Conservation (phyloP, 1,140 invertebrate genomes). For the Akabosia matsudoensis region DNA sequence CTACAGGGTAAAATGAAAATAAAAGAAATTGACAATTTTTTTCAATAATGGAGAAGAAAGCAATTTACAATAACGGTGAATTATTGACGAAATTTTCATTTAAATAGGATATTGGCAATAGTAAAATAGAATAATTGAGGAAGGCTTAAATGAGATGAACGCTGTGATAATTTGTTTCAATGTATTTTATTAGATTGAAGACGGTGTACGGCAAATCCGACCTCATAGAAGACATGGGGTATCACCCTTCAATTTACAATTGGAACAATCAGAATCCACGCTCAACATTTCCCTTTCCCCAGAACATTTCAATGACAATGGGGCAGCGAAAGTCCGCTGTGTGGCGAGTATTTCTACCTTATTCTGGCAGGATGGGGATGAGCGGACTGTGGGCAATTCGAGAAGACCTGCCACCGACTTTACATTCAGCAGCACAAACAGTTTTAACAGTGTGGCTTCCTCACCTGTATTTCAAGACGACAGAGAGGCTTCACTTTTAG, state of each 20-base stretch:
- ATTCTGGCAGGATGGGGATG: conserved; percentile 44
- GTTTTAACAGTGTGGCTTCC: background rate
- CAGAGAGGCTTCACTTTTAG: conserved; percentile 28
- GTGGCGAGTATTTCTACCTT: conserved; percentile 39
- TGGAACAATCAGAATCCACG: background rate
- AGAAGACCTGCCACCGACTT: conserved; percentile 26
- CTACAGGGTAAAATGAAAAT: too few relatives aligned
- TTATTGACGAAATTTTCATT: too few relatives aligned
- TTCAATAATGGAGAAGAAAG: too few relatives aligned
- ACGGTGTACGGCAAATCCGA: background rate
- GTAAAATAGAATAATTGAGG: too few relatives aligned
- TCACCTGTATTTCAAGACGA: conserved; percentile 26
- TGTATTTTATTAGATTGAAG: background rate
- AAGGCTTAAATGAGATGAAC: too few relatives aligned
- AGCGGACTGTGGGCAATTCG: conserved; percentile 34
- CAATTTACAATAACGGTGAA: too few relatives aligned
- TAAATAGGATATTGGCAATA: too few relatives aligned
- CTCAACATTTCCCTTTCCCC: conserved; percentile 32
- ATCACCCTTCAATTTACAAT: background rate
- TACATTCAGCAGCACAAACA: conserved; percentile 5
- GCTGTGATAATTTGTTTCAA: too few relatives aligned
- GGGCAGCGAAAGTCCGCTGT: conserved; percentile 42
- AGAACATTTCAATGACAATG: conserved; percentile 41
- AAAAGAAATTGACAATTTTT: too few relatives aligned
- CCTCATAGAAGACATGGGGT: background rate